These are phyloP conservation scores for Gymnodraco acuticeps DNA, from an alignment of 2,797 vertebrate species.

Conservation along the genomic window DNA sequence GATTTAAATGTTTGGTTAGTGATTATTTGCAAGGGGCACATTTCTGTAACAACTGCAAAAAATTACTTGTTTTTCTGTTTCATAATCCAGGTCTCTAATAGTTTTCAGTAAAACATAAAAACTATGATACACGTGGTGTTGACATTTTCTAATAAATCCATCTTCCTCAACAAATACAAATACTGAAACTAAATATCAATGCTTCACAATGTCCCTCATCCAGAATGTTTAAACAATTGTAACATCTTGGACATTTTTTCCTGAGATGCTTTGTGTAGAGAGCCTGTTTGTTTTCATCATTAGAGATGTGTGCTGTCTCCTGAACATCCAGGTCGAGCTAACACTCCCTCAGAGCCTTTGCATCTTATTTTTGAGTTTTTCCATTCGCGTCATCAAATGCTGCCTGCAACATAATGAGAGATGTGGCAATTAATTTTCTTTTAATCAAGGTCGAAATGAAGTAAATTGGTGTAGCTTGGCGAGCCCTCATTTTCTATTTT, in stretches of 20 bases:
- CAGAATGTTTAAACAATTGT: slow-evolving; percentile 52
- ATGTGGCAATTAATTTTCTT: slow-evolving; percentile 99
- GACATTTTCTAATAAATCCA: slow-evolving; percentile 5
- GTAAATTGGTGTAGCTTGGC: slow-evolving; percentile 98
- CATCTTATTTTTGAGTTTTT: slow-evolving; percentile 77
- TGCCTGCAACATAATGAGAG: slow-evolving; percentile 98
- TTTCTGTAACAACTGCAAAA: slow-evolving; percentile 50
- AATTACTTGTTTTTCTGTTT: slow-evolving; percentile 43
- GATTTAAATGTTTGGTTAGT: slow-evolving; percentile 75
- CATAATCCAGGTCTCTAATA: slow-evolving; percentile 34
- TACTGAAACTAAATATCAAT: slow-evolving; percentile 12
- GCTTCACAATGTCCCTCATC: slow-evolving; percentile 15
- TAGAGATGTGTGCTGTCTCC: slow-evolving; percentile 72
- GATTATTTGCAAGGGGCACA: slow-evolving; percentile 58
- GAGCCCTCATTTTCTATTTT: slow-evolving; percentile 99
- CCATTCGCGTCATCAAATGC: slow-evolving; percentile 93
- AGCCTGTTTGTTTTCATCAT: slow-evolving; percentile 82
- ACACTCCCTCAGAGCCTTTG: slow-evolving; percentile 74
- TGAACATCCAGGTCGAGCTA: slow-evolving; percentile 78
- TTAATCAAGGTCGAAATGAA: slow-evolving; percentile 99
- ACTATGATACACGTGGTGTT: background rate
- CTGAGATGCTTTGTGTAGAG: slow-evolving; percentile 71
- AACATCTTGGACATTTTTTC: slow-evolving; percentile 62
- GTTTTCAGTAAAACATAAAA: background rate
- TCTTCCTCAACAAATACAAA: slow-evolving; percentile 17